A percentile compares a stretch with the other conserved stretches of the same genome.
Conservation (phyloP, 2,888 invertebrate genomes). For the Orthonychiurus folsomi region DNA sequence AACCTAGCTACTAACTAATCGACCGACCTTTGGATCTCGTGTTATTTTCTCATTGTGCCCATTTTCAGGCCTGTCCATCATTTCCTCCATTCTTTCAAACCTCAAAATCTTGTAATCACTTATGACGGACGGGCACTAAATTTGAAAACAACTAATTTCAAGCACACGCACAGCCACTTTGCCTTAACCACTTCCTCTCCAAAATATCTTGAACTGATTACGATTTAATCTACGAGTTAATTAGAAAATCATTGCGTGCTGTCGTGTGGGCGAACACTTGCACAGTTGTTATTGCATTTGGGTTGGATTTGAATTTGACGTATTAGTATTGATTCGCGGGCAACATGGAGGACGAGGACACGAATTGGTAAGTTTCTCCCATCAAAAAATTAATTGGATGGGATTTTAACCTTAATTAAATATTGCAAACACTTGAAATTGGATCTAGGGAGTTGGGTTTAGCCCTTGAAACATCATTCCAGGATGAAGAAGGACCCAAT, state of each 20-base stretch:
- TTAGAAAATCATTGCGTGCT: too few relatives aligned
- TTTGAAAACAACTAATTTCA: too few relatives aligned
- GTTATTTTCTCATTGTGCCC: background rate
- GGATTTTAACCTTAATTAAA: background rate
- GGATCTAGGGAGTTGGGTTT: conserved; percentile 27
- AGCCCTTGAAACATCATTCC: conserved; percentile 29
- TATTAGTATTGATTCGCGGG: background rate
- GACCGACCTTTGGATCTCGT: background rate
- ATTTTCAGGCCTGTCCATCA: background rate
- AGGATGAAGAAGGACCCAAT: conserved; percentile 23
- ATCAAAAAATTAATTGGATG: too few relatives aligned
- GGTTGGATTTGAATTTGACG: background rate
- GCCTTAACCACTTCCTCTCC: too few relatives aligned
- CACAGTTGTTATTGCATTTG: too few relatives aligned
- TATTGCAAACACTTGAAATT: background rate
- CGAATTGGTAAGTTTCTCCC: conserved; percentile 14
- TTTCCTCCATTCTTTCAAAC: background rate
- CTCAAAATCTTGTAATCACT: too few relatives aligned
- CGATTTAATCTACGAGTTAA: too few relatives aligned
- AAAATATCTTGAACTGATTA: too few relatives aligned
- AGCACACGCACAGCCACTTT: too few relatives aligned
- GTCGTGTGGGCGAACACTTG: too few relatives aligned
- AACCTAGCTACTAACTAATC: background rate
- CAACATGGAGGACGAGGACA: conserved; percentile 17
- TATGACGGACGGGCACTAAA: too few relatives aligned